Evolutionary conservation across 92 coral and sea anemone genomes (phyloP).

Genomic region (Meandrina meandrites): DNA sequence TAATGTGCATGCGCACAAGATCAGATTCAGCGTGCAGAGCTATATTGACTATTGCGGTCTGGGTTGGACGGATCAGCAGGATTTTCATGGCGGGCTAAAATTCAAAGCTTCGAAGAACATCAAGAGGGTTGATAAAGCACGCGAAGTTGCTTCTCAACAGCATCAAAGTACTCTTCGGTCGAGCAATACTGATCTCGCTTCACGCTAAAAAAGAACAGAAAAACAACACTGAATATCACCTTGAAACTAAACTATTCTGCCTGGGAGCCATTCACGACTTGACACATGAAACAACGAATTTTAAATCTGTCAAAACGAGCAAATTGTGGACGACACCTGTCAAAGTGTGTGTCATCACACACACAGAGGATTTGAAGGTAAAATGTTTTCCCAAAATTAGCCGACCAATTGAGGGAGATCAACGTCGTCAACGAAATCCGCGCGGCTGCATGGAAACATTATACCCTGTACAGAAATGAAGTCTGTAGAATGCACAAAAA

Average conservation of each 20-base stretch:
- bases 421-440: too few species aligned
- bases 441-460: too few species aligned
- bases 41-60: not conserved
- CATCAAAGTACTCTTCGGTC: constrained; percentile 91
- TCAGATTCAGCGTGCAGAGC: not conserved
- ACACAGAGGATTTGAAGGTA: too few species aligned
- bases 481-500: too few species aligned
- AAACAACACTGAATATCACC: not conserved
- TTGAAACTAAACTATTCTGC: not conserved
- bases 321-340: not conserved
- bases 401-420: too few species aligned
- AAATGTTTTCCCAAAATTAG: too few species aligned
- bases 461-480: too few species aligned
- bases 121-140: constrained; percentile 60
- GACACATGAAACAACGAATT: not conserved
- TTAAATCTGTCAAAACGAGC: not conserved
- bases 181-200: constrained; percentile 94
- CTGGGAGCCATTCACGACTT: not conserved
- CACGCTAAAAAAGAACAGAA: constrained; percentile 68
- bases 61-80: too few species aligned
- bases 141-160: constrained; percentile 78
- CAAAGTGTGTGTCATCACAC: too few species aligned
- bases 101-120: not conserved
- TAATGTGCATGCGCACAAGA: not conserved
- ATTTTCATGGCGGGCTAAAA: not conserved